phyloP scores from a whole-genome alignment of 2,888 invertebrate species.

The Abscondita cerata region DNA sequence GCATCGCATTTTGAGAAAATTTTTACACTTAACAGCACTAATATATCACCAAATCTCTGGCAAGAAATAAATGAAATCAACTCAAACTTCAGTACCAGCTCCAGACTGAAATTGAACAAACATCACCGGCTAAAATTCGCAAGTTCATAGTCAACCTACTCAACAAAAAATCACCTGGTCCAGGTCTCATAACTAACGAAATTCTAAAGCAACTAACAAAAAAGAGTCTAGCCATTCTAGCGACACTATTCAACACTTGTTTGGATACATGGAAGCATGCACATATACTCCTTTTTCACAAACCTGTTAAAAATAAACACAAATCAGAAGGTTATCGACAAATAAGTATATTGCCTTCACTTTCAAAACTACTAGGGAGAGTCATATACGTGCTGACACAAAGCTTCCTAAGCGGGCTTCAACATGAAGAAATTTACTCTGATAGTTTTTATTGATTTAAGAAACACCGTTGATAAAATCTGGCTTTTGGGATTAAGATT shows the following conservation, averaged over 20 bases:
- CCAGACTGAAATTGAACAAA: too few species aligned
- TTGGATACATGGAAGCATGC: neutral
- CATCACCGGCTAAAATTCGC: too few species aligned
- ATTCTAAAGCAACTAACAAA: too few species aligned
- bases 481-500: slow-evolving; percentile 3
- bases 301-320: neutral
- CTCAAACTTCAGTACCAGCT: neutral
- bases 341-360: too few species aligned
- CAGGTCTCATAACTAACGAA: too few species aligned
- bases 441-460: too few species aligned
- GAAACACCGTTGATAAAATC: neutral
- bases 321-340: neutral
- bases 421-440: too few species aligned
- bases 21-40: neutral
- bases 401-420: too few species aligned
- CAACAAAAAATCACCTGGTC: too few species aligned
- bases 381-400: too few species aligned
- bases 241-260: neutral
- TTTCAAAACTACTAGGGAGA: neutral
- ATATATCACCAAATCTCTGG: neutral
- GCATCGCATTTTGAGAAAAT: neutral
- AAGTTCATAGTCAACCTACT: too few species aligned
- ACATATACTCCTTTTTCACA: neutral
- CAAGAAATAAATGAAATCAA: neutral
- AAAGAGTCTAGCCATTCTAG: neutral